Evolutionary conservation across 2,888 invertebrate genomes (phyloP), one percentile per base, ranked within the genome.

Genomic region (Nycteola revayana): DNA sequence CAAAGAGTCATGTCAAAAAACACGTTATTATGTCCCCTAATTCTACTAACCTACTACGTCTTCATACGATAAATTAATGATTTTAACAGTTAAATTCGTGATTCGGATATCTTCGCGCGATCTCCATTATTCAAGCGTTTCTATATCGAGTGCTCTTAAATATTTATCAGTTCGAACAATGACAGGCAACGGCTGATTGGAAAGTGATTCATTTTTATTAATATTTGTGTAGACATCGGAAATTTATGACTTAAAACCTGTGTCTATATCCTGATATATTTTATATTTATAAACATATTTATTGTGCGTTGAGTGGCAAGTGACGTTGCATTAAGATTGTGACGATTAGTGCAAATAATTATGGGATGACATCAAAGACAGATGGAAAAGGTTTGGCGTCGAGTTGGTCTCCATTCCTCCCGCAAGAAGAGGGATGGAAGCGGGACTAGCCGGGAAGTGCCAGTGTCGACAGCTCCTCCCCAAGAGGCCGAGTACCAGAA

Each of bases 351-450:
- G 40, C 35, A 36, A 64, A 75, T 75, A 73, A 80, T 65, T 71
- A 88, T 88, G 88, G 87, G 87, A 88, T 88, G 88, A 88, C 78
- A 80, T 66, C 64, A 75, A 82, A 84, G 69, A 80, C 67, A 67
- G 81, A 88, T 89, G 89, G 89, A 89, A 88, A 89, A 89, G 77
- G 88, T 89, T 84, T 89, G 89, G 89, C 86, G 88, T 75, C 78
- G 88, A 55, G 89, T 90, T 56, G 89, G 89, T 72, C 89, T 90
- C 79, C 89, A 89, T 83, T 89, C 89, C 83, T 88, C 89, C 76
- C 89, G 89, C 36, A 88, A 88, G 77, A 89, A 89, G 82, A 85
- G 88, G 83, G 89, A 89, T 79, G 88, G 88, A 80, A 88, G 87
- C 63, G 88, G 87, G 49, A 81, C 86, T 56, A 87, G 87, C 60